Percentiles rank a stretch among this genome's conserved stretches.
These are phyloP conservation scores for Parauchenoglanis ngamensis DNA, from an alignment of 2,797 vertebrate genomes.

Conservation along the genomic window DNA sequence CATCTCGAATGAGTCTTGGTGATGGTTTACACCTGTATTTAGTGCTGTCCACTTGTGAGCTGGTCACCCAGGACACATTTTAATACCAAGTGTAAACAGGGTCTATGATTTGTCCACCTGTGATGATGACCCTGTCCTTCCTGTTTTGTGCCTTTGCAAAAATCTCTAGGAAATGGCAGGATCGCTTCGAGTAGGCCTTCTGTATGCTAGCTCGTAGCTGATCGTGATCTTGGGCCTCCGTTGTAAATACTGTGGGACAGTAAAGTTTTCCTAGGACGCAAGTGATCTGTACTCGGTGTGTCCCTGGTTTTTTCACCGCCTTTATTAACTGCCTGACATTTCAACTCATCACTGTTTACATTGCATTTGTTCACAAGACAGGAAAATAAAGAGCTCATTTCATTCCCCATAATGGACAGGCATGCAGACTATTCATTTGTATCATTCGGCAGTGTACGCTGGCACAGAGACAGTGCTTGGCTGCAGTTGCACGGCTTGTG, in stretches of 20 bases:
- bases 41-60: no score
- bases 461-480: constrained; percentile 39
- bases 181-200: constrained; percentile 16
- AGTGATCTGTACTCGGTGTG: constrained; percentile 11
- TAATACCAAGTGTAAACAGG: no score
- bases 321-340: constrained; percentile 27
- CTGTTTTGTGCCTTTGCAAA: constrained; percentile 48
- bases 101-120: neutral
- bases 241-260: constrained; percentile 31
- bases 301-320: neutral
- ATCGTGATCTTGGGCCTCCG: constrained; percentile 32
- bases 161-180: constrained; percentile 45
- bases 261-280: constrained; percentile 31
- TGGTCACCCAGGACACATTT: no score
- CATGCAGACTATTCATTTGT: constrained; percentile 45
- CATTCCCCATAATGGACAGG: constrained; percentile 11
- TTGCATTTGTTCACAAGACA: constrained; percentile 36
- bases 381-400: constrained; percentile 32
- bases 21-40: no score
- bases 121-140: constrained; percentile 58
- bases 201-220: constrained; percentile 30
- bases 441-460: constrained; percentile 37
- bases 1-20: no score
- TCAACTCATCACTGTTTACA: constrained; percentile 29
- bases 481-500: constrained; percentile 48